Evolutionary conservation across 2,113 vertebrate genomes (phyloP).

Genomic region (Rhinoptilus africanus): DNA sequence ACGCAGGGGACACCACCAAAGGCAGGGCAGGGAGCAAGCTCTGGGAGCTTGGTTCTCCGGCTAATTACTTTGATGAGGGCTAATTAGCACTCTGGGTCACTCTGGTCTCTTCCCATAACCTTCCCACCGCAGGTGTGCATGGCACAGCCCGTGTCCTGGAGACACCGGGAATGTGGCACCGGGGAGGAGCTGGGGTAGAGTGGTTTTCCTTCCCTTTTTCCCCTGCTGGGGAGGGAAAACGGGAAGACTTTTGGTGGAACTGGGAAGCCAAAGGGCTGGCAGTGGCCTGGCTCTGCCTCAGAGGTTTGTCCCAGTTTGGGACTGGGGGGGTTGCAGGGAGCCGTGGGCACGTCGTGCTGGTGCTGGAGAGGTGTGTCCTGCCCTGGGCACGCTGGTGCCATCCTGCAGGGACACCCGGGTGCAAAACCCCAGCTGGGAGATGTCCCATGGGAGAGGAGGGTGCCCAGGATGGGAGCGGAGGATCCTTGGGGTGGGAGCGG

Average conservation of each 20-base stretch:
- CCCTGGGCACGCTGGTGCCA: rapidly evolving
- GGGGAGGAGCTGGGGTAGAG: rapidly evolving
- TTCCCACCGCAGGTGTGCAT: rapidly evolving
- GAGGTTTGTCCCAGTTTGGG: background rate
- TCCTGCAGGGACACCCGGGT: rapidly evolving
- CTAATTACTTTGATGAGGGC: background rate
- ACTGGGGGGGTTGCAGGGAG: background rate
- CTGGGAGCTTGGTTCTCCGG: background rate
- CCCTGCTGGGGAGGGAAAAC: rapidly evolving
- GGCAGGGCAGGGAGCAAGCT: background rate
- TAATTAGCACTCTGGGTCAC: background rate
- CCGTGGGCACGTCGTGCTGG: background rate
- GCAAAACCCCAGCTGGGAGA: background rate
- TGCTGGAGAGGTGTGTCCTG: background rate
- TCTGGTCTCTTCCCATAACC: background rate
- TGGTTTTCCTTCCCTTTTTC: rapidly evolving
- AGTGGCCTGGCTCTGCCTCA: background rate
- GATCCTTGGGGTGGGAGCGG: background rate
- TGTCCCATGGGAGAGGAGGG: background rate
- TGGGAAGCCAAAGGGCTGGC: background rate
- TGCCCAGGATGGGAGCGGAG: background rate
- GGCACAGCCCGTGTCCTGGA: background rate
- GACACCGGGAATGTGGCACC: background rate
- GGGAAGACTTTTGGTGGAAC: rapidly evolving
- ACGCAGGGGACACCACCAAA: background rate